Base-by-base conservation (phyloP, 2,797 vertebrate species). In the Catharus ustulatus region DNA sequence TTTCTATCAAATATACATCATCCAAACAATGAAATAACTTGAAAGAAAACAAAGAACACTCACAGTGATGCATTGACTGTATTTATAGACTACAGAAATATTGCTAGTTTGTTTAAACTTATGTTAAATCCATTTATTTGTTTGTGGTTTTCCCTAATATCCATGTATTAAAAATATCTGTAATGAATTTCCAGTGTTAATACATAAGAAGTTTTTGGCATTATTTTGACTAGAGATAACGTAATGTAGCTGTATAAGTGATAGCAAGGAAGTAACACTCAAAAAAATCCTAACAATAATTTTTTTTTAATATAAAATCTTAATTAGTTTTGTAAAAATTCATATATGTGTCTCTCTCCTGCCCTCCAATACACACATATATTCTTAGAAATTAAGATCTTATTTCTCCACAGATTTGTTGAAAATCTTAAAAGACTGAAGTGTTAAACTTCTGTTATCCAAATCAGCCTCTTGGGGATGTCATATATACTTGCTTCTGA, bases 331-430 rank as follows among this genome's bases (percentile, higher is more conserved):
- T 42, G 21, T 6, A 62, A 74, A 84, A 87, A 52, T 2, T 27
- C 20, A 36, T 5, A 6, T 16, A 15, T 11, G 14, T 52, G 1
- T 45, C 6, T 36, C 15, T 12, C 1, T 7, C 3, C 3, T 22
- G 11, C 8, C 11, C 7, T 10, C 13, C 32, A 30, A 38, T 7
- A 34, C 4, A 34, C 10, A 40, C 4, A 49, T 4, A 27, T 7
- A 24, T 58, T 57, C 32, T 57, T 82, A 52, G 8, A 84, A 67
- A 87, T 61, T 17, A 78, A 43, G 15, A 24, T 75, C 59, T 75
- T 69, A 29, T 69, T 94, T 77, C 8, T 67, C 11, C 2, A 1
- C 1, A 34, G 27, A 38, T 66, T 21, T 87, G 10, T 40, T 55
- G 29, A 67, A 74, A 54, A 23, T 78, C 22, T 22, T 71, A 29